Evolutionary conservation across 2,888 invertebrate species (phyloP).

Genomic region (Bedellia somnulentella): DNA sequence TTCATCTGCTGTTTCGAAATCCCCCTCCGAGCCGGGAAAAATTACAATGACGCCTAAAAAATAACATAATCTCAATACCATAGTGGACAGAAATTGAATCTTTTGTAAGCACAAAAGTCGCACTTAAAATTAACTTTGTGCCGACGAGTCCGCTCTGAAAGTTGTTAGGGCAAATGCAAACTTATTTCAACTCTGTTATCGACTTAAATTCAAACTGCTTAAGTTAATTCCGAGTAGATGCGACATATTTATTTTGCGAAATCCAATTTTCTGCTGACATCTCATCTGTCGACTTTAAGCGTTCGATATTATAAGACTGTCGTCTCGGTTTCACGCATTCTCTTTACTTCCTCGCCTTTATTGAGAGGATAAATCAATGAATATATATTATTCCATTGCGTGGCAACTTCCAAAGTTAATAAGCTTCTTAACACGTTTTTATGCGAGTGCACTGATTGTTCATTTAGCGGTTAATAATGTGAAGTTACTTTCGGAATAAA

Average conservation of each 20-base stretch:
- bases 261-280: constrained; percentile 62
- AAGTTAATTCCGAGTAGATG: constrained; percentile 35
- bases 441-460: no score
- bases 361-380: neutral
- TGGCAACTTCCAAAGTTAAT: no score
- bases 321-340: constrained; percentile 49
- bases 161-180: constrained; percentile 13
- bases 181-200: constrained; percentile 14
- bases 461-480: no score
- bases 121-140: constrained; percentile 51
- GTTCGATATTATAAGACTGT: constrained; percentile 42
- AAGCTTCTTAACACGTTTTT: no score
- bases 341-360: constrained; percentile 25
- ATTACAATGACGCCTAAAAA: constrained; percentile 23
- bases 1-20: constrained; percentile 21
- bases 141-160: constrained; percentile 15
- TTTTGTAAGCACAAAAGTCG: constrained; percentile 39
- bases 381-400: no score
- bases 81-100: constrained; percentile 42
- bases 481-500: no score
- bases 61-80: constrained; percentile 21
- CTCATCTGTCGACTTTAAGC: constrained; percentile 59
- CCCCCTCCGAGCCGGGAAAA: constrained; percentile 29
- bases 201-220: constrained; percentile 14
- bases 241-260: constrained; percentile 60